Conservation (phyloP, 1,140 invertebrate species). For the Drosophila paulistorum region DNA sequence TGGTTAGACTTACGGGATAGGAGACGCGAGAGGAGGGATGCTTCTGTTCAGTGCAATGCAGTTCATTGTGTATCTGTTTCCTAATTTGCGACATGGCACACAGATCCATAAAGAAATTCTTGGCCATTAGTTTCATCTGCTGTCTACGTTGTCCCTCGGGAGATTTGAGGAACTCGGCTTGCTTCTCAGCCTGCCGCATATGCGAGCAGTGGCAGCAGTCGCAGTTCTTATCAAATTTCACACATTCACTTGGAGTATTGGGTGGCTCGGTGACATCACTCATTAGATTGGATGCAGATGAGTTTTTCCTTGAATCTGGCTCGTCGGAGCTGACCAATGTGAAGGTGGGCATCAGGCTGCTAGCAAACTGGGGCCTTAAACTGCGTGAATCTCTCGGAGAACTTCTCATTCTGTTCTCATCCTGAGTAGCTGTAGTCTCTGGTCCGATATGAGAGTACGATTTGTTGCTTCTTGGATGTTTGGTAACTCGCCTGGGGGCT, state of each 20-base stretch:
- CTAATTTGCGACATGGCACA: constrained; percentile 41
- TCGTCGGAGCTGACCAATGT: constrained; percentile 39
- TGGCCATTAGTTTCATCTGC: constrained; percentile 54
- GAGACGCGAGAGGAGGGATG: constrained; percentile 23
- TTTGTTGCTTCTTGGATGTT: not conserved
- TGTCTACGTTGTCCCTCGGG: constrained; percentile 46
- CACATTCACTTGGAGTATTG: constrained; percentile 29
- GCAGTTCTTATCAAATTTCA: constrained; percentile 40
- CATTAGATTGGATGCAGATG: no score
- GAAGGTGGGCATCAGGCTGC: constrained; percentile 10
- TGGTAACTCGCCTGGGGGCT: not conserved
- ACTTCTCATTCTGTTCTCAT: not conserved
- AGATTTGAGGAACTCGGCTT: constrained; percentile 33
- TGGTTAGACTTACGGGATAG: constrained; percentile 47
- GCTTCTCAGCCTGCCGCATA: constrained; percentile 36
- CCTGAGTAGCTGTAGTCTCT: no score
- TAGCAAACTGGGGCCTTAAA: not conserved
- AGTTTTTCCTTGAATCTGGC: not conserved
- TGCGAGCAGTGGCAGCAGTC: constrained; percentile 59
- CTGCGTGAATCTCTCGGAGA: not conserved
- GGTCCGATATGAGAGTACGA: no score
- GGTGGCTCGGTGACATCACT: constrained; percentile 2
- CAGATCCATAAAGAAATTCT: constrained; percentile 65
- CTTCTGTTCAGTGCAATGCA: constrained; percentile 29
- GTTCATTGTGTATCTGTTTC: constrained; percentile 9